phyloP scores from a whole-genome alignment of 2,113 vertebrate species.

The Herpailurus yagouaroundi region DNA sequence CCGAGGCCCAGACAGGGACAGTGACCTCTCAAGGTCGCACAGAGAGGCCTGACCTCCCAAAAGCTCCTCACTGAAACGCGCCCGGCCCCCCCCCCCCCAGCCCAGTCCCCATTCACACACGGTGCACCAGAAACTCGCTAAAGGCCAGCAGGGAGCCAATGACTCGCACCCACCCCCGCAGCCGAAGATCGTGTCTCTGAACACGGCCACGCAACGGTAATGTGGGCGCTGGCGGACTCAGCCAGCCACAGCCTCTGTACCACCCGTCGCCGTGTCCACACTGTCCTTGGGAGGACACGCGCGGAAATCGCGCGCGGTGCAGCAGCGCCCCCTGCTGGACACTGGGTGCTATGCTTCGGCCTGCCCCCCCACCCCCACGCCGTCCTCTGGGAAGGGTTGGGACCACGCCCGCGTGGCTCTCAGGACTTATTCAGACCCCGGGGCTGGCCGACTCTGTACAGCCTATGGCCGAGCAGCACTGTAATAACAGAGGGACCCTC shows the following conservation, averaged over 20 bases:
- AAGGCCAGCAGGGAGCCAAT: background rate
- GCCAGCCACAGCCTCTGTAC: background rate
- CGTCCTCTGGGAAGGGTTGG: accelerated
- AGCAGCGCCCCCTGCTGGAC: slow-evolving; percentile 74
- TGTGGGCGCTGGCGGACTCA: background rate
- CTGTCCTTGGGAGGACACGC: slow-evolving; percentile 65
- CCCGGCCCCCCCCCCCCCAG: background rate
- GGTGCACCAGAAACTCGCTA: background rate
- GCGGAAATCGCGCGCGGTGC: background rate
- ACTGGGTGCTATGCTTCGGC: background rate
- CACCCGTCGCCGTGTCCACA: background rate
- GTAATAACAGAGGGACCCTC: background rate
- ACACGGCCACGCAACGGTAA: background rate
- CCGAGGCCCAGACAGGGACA: background rate
- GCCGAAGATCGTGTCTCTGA: background rate
- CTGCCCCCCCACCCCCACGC: too few relatives aligned
- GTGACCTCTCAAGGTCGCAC: slow-evolving; percentile 50
- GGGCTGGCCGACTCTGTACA: background rate
- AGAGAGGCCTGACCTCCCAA: background rate
- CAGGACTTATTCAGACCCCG: accelerated
- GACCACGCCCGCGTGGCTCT: background rate
- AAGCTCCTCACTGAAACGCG: accelerated
- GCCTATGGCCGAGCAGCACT: background rate
- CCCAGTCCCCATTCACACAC: background rate
- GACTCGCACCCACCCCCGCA: background rate